Evolutionary conservation across 1,140 invertebrate genomes (phyloP).

Genomic region (Sitodiplosis mosellana): DNA sequence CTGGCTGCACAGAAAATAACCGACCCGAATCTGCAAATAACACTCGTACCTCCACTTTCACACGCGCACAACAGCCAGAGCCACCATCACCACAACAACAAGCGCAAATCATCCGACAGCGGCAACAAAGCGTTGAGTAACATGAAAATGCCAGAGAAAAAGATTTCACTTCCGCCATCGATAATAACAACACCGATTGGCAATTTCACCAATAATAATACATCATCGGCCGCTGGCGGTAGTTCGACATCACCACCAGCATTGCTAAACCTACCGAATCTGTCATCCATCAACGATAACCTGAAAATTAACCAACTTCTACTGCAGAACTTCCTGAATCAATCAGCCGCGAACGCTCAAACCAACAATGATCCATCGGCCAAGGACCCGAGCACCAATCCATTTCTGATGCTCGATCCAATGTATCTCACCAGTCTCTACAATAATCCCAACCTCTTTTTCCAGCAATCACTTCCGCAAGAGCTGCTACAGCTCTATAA

Average conservation of each 20-base stretch:
- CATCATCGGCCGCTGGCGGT: background rate
- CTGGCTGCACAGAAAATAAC: background rate
- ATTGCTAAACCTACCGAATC: background rate
- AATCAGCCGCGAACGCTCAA: background rate
- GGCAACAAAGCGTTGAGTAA: background rate
- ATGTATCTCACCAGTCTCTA: background rate
- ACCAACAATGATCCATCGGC: background rate
- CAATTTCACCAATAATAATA: background rate
- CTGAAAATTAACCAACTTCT: background rate
- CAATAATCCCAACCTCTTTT: constrained; percentile 1
- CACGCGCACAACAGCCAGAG: constrained; percentile 1
- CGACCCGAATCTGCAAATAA: constrained; percentile 1
- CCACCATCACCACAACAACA: constrained; percentile 2
- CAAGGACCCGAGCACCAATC: background rate
- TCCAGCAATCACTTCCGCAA: background rate
- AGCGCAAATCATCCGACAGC: constrained; percentile 1
- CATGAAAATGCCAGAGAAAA: background rate
- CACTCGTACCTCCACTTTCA: background rate
- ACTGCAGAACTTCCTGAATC: background rate
- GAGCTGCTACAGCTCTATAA: constrained; percentile 4
- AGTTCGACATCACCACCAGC: background rate
- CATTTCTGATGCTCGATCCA: background rate
- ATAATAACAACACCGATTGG: background rate
- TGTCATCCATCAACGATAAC: background rate
- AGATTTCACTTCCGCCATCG: background rate